These are phyloP conservation scores for Spialia ferax DNA, from an alignment of 2,888 invertebrate genomes.

Conservation along the genomic window DNA sequence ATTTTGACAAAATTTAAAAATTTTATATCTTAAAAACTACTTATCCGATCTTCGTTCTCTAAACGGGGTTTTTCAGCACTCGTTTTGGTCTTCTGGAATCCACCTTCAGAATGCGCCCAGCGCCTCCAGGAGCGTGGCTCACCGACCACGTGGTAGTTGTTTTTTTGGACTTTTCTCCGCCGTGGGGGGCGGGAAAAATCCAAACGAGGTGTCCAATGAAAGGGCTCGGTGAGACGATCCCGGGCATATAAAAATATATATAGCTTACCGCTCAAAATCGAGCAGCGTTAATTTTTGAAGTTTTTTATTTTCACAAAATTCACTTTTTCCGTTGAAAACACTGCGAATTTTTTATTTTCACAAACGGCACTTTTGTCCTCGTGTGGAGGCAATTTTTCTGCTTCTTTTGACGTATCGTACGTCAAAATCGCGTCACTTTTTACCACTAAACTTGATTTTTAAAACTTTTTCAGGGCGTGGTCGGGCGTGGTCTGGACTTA, in stretches of 20 bases:
- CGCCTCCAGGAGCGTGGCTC: not conserved
- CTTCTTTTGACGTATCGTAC: slow-evolving; percentile 1
- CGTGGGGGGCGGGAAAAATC: not conserved
- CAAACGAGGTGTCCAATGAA: not conserved
- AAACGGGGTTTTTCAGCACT: not conserved
- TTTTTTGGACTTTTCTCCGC: not conserved
- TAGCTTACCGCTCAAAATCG: not conserved
- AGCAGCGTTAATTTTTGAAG: not conserved
- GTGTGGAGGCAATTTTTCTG: not conserved
- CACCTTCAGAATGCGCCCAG: not conserved
- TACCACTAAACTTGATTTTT: too few species aligned
- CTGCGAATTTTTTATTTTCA: not conserved
- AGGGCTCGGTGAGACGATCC: not conserved
- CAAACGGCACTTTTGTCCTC: not conserved
- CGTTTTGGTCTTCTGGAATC: not conserved
- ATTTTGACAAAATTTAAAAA: not conserved
- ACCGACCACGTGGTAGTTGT: not conserved
- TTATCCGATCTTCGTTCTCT: not conserved
- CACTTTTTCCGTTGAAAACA: not conserved
- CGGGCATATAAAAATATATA: not conserved
- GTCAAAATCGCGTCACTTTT: too few species aligned
- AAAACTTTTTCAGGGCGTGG: too few species aligned
- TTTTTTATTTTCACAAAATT: not conserved
- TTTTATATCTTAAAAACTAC: not conserved
- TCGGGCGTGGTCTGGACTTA: too few species aligned